phyloP scores from a whole-genome alignment of 2,113 vertebrate species.

The Sceloporus tristichus region DNA sequence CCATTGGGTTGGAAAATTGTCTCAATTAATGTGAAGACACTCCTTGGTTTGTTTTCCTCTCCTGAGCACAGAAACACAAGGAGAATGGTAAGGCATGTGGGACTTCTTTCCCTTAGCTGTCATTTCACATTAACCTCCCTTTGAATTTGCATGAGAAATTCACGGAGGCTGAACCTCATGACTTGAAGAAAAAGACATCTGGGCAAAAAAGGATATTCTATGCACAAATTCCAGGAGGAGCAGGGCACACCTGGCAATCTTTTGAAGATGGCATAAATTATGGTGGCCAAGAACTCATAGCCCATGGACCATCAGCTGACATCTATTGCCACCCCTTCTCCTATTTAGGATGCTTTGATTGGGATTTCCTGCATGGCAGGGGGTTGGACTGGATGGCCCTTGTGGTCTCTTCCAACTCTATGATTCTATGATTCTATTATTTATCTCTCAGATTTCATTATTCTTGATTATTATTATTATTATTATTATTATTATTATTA shows the following conservation, averaged over 20 bases:
- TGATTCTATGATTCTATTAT: no score
- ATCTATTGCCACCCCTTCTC: not conserved
- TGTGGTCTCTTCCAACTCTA: no score
- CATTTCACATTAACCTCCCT: not conserved
- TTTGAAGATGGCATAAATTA: not conserved
- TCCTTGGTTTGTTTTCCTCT: not conserved
- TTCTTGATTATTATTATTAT: not conserved
- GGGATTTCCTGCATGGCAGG: no score
- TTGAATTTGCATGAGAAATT: not conserved
- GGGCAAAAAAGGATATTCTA: not conserved
- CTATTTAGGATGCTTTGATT: no score
- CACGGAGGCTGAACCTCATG: not conserved
- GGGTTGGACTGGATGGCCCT: no score
- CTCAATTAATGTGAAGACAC: conserved; percentile 4
- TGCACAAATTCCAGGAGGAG: not conserved
- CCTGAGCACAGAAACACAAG: rapidly evolving
- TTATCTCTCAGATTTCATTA: no score
- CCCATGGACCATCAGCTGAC: no score
- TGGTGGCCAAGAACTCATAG: no score
- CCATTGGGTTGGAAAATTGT: not conserved
- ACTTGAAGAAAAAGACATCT: not conserved
- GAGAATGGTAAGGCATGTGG: not conserved
- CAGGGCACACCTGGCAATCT: no score
- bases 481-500: no score
- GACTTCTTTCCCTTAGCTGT: not conserved